These are phyloP conservation scores for Epistrophella euchroma DNA, from an alignment of 2,888 invertebrate genomes.

Conservation along the genomic window DNA sequence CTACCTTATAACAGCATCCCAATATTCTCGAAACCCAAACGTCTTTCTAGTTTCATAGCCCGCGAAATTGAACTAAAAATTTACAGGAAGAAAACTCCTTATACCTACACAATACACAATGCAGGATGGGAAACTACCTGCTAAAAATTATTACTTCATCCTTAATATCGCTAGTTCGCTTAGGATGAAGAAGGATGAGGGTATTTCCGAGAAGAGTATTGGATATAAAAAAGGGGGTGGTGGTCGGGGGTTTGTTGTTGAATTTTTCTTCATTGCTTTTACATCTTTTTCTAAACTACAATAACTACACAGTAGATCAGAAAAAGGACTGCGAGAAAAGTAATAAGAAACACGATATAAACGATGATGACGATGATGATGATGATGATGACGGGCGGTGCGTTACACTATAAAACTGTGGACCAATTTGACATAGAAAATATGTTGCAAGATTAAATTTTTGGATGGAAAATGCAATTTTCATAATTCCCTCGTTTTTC, in stretches of 20 bases:
- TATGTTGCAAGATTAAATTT: background rate
- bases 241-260: conserved; percentile 1
- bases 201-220: background rate
- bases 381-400: conserved; percentile 28
- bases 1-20: conserved; percentile 45
- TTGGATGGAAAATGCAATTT: background rate
- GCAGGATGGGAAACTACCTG: conserved; percentile 73
- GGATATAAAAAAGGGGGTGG: background rate
- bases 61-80: conserved; percentile 73
- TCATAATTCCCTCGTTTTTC: too few relatives aligned
- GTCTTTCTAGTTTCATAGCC: conserved; percentile 55
- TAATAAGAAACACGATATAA: conserved; percentile 70
- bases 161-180: conserved; percentile 72
- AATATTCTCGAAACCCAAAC: conserved; percentile 24
- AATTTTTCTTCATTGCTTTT: conserved; percentile 67
- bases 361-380: conserved; percentile 59
- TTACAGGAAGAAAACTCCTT: conserved; percentile 35
- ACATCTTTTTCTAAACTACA: conserved; percentile 75
- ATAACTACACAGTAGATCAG: conserved; percentile 58
- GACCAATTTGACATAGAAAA: background rate
- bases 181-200: conserved; percentile 30
- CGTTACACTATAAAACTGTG: background rate
- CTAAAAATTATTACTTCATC: conserved; percentile 75
- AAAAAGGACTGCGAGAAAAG: conserved; percentile 58
- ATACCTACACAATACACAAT: conserved; percentile 13